Evolutionary conservation across 2,113 vertebrate species (phyloP).

Genomic region (Melanocharis versteri): DNA sequence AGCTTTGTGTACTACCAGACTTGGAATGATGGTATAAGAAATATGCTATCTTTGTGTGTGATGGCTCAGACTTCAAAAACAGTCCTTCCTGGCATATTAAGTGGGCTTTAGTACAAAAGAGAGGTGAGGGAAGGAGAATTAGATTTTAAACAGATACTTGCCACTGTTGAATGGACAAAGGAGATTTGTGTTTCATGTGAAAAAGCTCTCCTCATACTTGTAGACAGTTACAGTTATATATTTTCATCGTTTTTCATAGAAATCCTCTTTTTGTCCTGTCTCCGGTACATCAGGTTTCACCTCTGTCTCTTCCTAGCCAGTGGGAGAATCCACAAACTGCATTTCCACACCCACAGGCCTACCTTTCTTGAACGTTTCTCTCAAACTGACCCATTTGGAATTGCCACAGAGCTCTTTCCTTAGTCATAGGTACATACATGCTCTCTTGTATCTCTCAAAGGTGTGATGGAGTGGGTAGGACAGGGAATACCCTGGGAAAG

Average conservation of each 20-base stretch:
- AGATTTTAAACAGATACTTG: slow-evolving; percentile 59
- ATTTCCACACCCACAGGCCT: neutral
- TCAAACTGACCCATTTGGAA: neutral
- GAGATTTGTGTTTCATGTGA: neutral
- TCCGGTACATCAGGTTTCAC: neutral
- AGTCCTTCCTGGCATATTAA: neutral
- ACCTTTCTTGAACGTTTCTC: neutral
- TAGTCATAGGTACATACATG: neutral
- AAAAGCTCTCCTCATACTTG: neutral
- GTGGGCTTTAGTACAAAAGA: slow-evolving; percentile 16
- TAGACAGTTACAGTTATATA: neutral
- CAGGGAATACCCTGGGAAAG: neutral
- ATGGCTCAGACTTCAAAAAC: neutral
- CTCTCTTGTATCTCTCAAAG: neutral
- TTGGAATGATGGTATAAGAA: neutral
- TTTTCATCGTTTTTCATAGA: neutral
- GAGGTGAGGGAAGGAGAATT: slow-evolving; percentile 58
- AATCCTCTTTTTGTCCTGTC: neutral
- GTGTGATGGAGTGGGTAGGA: neutral
- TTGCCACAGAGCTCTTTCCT: neutral
- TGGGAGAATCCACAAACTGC: neutral
- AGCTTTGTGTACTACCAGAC: neutral
- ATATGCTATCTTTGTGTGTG: neutral
- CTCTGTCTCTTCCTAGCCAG: neutral
- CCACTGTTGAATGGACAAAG: slow-evolving; percentile 15